Evolutionary conservation across 2,888 invertebrate genomes (phyloP).

Genomic region (Dinocampus coccinellae): DNA sequence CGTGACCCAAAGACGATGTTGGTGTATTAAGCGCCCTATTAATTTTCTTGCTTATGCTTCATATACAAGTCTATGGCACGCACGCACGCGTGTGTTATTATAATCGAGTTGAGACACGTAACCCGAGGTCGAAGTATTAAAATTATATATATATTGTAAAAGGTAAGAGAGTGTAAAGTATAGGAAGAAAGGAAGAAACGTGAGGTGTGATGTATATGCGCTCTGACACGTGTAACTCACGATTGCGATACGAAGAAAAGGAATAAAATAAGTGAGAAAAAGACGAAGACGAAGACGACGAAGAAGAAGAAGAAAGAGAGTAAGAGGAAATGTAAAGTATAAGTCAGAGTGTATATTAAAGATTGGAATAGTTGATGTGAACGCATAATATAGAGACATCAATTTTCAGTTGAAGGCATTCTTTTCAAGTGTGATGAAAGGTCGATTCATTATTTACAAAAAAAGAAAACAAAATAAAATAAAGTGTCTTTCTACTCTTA

Average conservation of each 20-base stretch:
- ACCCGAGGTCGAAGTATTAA: conserved; percentile 41
- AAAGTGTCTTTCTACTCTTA: too few relatives aligned
- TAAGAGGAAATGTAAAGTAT: not conserved
- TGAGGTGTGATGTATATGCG: conserved; percentile 52
- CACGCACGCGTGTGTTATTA: conserved; percentile 40
- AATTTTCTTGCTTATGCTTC: conserved; percentile 42
- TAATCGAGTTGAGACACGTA: conserved; percentile 43
- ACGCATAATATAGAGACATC: conserved; percentile 1
- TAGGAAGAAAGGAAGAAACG: conserved; percentile 22
- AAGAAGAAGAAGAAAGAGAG: conserved; percentile 20
- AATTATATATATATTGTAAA: conserved; percentile 24
- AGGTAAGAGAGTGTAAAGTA: conserved; percentile 23
- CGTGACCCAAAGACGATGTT: conserved; percentile 46
- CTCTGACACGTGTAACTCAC: conserved; percentile 55
- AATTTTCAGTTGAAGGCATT: not conserved
- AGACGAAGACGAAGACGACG: too few relatives aligned
- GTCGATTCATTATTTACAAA: not conserved
- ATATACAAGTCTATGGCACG: conserved; percentile 20
- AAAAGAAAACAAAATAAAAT: too few relatives aligned
- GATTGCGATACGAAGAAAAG: conserved; percentile 27
- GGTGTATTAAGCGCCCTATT: conserved; percentile 47
- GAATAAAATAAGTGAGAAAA: conserved; percentile 9
- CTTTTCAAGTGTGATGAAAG: not conserved
- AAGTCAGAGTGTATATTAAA: not conserved
- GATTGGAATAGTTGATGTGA: conserved; percentile 3